Evolutionary conservation across 2,797 vertebrate species (phyloP).

Genomic region (Sebastes cheni): DNA sequence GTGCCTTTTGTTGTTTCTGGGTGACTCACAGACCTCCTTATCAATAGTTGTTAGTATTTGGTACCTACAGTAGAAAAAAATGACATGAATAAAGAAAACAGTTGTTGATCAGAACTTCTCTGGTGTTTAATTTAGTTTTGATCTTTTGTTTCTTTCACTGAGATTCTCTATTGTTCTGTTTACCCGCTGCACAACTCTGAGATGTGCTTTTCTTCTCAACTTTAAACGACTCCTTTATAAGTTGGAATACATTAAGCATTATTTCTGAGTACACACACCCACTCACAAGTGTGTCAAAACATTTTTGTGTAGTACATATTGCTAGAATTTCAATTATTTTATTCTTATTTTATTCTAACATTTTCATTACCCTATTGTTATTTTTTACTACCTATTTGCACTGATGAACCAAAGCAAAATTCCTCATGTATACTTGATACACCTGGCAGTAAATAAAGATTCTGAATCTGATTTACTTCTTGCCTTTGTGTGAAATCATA

Average conservation of each 20-base stretch:
- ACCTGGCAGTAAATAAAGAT: too few species aligned
- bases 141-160: background rate
- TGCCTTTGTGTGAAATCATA: background rate
- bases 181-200: background rate
- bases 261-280: constrained; percentile 21
- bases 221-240: constrained; percentile 25
- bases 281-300: constrained; percentile 7
- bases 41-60: background rate
- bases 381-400: too few species aligned
- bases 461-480: too few species aligned
- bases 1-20: background rate
- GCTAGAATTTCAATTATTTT: too few species aligned
- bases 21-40: background rate
- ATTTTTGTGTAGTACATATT: too few species aligned
- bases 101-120: background rate
- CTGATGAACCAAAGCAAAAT: too few species aligned
- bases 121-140: background rate
- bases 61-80: background rate
- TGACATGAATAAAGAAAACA: background rate
- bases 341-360: too few species aligned
- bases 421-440: too few species aligned
- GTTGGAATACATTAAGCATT: constrained; percentile 19
- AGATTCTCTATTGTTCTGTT: constrained; percentile 1
- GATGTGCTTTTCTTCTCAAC: background rate
- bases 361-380: too few species aligned